Percentiles rank a stretch among this genome's conserved stretches.
Conservation (phyloP, 2,113 vertebrate genomes). For the Indicator indicator region DNA sequence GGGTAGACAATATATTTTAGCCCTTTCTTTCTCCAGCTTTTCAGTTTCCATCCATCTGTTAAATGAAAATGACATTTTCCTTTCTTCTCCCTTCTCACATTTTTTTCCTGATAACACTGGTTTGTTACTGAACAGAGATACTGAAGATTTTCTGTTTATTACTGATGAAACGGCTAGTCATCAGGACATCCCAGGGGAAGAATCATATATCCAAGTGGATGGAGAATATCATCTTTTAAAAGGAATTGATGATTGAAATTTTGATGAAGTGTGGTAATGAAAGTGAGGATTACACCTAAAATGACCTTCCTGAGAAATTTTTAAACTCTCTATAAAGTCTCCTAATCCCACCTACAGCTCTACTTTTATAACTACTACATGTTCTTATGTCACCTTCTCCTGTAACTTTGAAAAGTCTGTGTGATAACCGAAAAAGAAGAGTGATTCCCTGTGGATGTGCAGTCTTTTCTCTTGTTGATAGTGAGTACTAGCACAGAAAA, state of each 20-base stretch:
- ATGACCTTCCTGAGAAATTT: slow-evolving; percentile 11
- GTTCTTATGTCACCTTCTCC: slow-evolving; percentile 31
- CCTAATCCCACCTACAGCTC: background rate
- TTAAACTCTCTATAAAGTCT: background rate
- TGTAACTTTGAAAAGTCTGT: slow-evolving; percentile 3
- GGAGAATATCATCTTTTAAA: slow-evolving; percentile 5
- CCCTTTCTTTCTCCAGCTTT: background rate
- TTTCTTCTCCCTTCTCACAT: background rate
- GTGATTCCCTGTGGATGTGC: background rate
- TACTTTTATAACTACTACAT: slow-evolving; percentile 5
- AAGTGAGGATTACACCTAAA: background rate
- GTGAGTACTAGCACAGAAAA: background rate
- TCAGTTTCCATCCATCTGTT: background rate
- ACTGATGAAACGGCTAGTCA: slow-evolving; percentile 41
- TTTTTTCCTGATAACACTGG: background rate
- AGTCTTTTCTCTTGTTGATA: background rate
- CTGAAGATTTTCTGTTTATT: slow-evolving; percentile 40
- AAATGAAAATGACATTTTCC: background rate
- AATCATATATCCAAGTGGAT: slow-evolving; percentile 26
- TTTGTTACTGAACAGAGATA: slow-evolving; percentile 38
- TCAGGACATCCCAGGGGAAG: slow-evolving; percentile 7
- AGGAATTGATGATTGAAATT: slow-evolving; percentile 37
- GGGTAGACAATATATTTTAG: slow-evolving; percentile 5
- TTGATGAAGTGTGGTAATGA: slow-evolving; percentile 17
- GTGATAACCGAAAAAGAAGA: background rate